Evolutionary conservation across 1,140 invertebrate species (phyloP).

Genomic region (Drosophila varians): DNA sequence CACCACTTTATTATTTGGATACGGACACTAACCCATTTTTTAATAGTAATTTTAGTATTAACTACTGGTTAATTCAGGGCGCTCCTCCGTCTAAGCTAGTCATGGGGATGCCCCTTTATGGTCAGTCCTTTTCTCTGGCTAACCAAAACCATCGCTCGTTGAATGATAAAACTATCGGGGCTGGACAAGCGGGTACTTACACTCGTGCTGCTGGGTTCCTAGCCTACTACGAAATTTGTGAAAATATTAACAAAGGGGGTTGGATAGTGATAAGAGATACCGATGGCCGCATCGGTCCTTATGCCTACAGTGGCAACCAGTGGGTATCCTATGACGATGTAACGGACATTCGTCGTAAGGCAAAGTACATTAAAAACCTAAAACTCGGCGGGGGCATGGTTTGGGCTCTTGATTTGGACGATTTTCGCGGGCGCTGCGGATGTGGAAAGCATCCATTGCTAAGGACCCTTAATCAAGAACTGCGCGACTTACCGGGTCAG

Average conservation of each 20-base stretch:
- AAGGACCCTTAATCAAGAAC: slow-evolving; percentile 85
- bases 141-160: slow-evolving; percentile 86
- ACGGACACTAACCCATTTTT: slow-evolving; percentile 90
- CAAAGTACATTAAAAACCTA: slow-evolving; percentile 85
- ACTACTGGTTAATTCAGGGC: slow-evolving; percentile 92
- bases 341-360: slow-evolving; percentile 86
- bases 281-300: slow-evolving; percentile 88
- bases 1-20: slow-evolving; percentile 90
- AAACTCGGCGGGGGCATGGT: slow-evolving; percentile 90
- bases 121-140: slow-evolving; percentile 91
- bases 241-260: slow-evolving; percentile 85
- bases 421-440: slow-evolving; percentile 88
- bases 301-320: slow-evolving; percentile 89
- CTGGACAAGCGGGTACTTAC: slow-evolving; percentile 90
- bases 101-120: slow-evolving; percentile 93
- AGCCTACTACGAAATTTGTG: slow-evolving; percentile 93
- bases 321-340: slow-evolving; percentile 93
- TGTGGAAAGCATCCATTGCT: slow-evolving; percentile 86
- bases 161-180: slow-evolving; percentile 88
- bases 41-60: slow-evolving; percentile 92
- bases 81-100: slow-evolving; percentile 90
- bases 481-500: slow-evolving; percentile 84
- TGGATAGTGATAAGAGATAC: slow-evolving; percentile 89
- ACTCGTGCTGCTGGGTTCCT: slow-evolving; percentile 92
- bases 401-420: slow-evolving; percentile 91